A percentile compares a stretch with the other conserved stretches of the same genome.
Conservation (phyloP, 2,888 invertebrate species). For the Junonia oenone region DNA sequence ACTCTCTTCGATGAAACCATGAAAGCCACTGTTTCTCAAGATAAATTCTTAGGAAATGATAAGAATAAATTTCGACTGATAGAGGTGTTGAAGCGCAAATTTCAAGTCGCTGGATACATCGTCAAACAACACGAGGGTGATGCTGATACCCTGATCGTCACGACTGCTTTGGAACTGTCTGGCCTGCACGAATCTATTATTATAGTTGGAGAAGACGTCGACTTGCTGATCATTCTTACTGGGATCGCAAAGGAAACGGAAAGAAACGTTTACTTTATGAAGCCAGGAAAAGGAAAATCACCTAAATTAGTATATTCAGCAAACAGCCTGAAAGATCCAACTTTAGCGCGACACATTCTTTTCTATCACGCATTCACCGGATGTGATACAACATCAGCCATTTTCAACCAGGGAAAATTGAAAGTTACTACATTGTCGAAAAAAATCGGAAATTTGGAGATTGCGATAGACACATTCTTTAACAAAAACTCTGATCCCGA, state of each 20-base stretch:
- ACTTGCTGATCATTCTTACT: slow-evolving; percentile 47
- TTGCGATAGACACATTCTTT: too few species aligned
- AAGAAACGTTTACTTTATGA: too few species aligned
- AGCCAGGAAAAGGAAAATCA: slow-evolving; percentile 45
- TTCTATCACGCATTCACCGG: slow-evolving; percentile 36
- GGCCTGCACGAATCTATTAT: slow-evolving; percentile 34
- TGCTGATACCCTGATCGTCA: slow-evolving; percentile 47
- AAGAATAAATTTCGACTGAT: slow-evolving; percentile 31
- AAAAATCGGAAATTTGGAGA: too few species aligned
- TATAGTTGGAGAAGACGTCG: slow-evolving; percentile 47
- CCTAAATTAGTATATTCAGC: slow-evolving; percentile 42
- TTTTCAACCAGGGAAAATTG: too few species aligned
- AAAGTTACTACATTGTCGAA: too few species aligned
- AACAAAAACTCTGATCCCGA: neutral
- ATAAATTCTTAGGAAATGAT: slow-evolving; percentile 29
- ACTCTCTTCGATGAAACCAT: too few species aligned
- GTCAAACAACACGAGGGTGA: slow-evolving; percentile 44
- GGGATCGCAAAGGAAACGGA: slow-evolving; percentile 42
- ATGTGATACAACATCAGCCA: slow-evolving; percentile 6
- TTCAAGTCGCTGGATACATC: slow-evolving; percentile 43
- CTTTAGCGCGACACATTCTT: too few species aligned
- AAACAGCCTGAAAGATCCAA: too few species aligned
- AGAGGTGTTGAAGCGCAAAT: slow-evolving; percentile 40
- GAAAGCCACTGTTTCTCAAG: slow-evolving; percentile 36
- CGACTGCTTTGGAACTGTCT: slow-evolving; percentile 41